Evolutionary conservation across 2,888 invertebrate genomes (phyloP), one percentile per base, ranked within the genome.

Genomic region (Pseudolycoriella hygida): DNA sequence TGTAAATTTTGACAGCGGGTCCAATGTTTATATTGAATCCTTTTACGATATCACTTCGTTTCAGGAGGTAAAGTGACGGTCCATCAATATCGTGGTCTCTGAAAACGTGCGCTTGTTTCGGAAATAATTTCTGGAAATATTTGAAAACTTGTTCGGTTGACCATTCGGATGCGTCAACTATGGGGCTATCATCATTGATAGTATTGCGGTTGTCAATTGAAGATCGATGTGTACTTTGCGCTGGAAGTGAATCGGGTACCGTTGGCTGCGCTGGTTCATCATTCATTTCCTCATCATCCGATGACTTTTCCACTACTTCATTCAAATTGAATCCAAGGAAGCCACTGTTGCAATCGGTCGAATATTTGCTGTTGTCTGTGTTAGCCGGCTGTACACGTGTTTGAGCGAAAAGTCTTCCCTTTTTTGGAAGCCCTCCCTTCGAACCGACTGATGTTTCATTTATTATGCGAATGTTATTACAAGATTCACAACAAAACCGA

Each of bases 71-170:
- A 45, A 94, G 63, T 1, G 89, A 85, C 55, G 78, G 77, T 0
- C 94, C 94, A 68, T 94, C 94, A 50, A 94, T 89, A 60, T 92
- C 89, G 71, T 92, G 87, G 51, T 85, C 80, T 57, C 74, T 74
- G 53, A 94, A 85, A 30, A 83, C 75, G 46, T 76, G 72, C 1
- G 92, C 88, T 57, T 86, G 83, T 46, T 79, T 76, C 1, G 81
- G 79, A 51, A 89, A 88, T 57, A 80, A 75, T 51, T 78, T 74
- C 2, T 69, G 67, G 56, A 93, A 83, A 63, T 82, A 92, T 43
- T 76, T 72, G 57, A 77, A 81, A 1, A 93, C 89, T 60, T 92
- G 81, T 49, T 81, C 77, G 17, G 79, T 75, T 1, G 77, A 75
- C 93, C 93, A 94, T 54, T 76, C 72, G 0, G 77, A 71, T 15